Conservation (phyloP, 2,888 invertebrate genomes). For the Meloe dianella region DNA sequence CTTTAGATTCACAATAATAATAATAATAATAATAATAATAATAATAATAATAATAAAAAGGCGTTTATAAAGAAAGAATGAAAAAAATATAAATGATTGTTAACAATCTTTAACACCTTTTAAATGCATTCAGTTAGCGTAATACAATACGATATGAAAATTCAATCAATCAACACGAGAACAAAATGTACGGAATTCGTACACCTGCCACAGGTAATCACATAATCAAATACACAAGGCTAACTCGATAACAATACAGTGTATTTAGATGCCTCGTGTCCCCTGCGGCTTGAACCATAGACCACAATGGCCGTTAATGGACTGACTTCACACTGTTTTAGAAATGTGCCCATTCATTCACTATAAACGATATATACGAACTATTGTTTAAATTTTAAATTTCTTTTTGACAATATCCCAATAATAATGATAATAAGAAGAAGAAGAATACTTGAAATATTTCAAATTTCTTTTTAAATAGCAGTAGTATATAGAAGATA, state of each 20-base stretch:
- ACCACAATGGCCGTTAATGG: slow-evolving; percentile 52
- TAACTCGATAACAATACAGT: slow-evolving; percentile 58
- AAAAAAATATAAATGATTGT: slow-evolving; percentile 31
- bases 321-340: slow-evolving; percentile 60
- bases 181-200: slow-evolving; percentile 51
- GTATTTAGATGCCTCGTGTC: slow-evolving; percentile 49
- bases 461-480: no score
- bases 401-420: no score
- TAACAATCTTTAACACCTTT: slow-evolving; percentile 48
- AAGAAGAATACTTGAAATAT: no score
- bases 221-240: slow-evolving; percentile 57
- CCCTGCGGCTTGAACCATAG: slow-evolving; percentile 40
- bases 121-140: slow-evolving; percentile 38
- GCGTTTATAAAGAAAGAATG: not conserved
- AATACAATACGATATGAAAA: slow-evolving; percentile 41
- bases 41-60: not conserved
- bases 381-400: slow-evolving; percentile 39
- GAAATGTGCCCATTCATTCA: slow-evolving; percentile 59
- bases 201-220: slow-evolving; percentile 56
- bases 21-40: not conserved
- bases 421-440: no score
- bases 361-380: slow-evolving; percentile 12
- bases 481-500: no score
- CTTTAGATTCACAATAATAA: slow-evolving; percentile 5
- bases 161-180: slow-evolving; percentile 49